Conservation (phyloP, 1,140 invertebrate species). For the Heliothis virescens region DNA sequence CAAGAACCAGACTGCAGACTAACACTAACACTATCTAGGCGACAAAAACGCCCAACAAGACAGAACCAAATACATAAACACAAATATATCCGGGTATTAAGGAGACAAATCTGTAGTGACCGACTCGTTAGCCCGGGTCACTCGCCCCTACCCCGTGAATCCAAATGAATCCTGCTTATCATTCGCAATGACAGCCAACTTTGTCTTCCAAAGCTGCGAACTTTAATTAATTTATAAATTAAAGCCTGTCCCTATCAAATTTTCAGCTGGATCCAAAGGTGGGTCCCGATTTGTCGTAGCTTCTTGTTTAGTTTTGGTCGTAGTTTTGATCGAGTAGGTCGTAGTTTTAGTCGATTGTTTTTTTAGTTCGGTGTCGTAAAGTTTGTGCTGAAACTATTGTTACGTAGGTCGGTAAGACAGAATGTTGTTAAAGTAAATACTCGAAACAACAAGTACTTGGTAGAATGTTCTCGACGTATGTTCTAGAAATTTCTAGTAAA, state of each 20-base stretch:
- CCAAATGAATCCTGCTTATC: constrained; percentile 73
- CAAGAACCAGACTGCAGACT: not conserved
- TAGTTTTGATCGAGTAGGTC: not conserved
- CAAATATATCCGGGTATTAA: constrained; percentile 46
- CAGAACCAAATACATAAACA: constrained; percentile 39
- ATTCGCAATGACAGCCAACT: constrained; percentile 72
- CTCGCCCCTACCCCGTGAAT: constrained; percentile 55
- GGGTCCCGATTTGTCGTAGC: constrained; percentile 10
- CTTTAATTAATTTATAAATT: constrained; percentile 82
- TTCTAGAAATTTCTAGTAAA: no score
- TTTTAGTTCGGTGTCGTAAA: not conserved
- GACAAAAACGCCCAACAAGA: not conserved
- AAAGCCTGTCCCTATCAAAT: constrained; percentile 63
- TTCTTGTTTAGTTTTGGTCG: constrained; percentile 24
- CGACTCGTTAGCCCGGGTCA: constrained; percentile 59
- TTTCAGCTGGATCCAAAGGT: constrained; percentile 50
- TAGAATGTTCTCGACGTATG: no score
- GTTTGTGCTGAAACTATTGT: not conserved
- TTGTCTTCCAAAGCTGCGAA: constrained; percentile 61
- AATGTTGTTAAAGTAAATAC: no score
- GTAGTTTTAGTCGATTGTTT: not conserved
- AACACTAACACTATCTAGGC: not conserved
- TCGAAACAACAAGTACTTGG: no score
- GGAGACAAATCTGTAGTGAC: constrained; percentile 67
- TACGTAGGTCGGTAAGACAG: no score